Percentiles rank a stretch among this genome's conserved stretches.
Conservation (phyloP, 2,888 invertebrate genomes). For the Drosophila tripunctata region DNA sequence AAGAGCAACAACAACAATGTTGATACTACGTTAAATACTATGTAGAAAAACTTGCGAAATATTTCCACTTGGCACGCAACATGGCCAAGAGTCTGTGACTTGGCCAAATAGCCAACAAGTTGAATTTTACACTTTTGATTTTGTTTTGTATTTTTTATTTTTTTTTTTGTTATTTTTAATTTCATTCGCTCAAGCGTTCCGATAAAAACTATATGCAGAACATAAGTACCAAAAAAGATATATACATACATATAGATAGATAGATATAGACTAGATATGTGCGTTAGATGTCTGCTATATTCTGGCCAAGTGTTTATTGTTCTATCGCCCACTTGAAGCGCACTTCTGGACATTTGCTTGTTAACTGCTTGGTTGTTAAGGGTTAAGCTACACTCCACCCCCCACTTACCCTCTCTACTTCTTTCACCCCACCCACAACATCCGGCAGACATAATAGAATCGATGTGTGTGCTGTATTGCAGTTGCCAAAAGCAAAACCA, state of each 20-base stretch:
- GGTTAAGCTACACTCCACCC: constrained; percentile 11
- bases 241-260: background rate
- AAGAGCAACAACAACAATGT: constrained; percentile 27
- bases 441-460: constrained; percentile 32
- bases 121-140: constrained; percentile 71
- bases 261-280: background rate
- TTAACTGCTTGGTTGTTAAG: constrained; percentile 37
- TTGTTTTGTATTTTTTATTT: constrained; percentile 28
- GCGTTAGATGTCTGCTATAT: constrained; percentile 12
- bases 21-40: constrained; percentile 21
- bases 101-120: constrained; percentile 46
- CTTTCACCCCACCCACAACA: constrained; percentile 39
- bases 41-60: constrained; percentile 76
- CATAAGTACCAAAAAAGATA: background rate
- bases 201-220: constrained; percentile 59
- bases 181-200: constrained; percentile 56
- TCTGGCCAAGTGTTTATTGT: constrained; percentile 61
- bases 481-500: constrained; percentile 57
- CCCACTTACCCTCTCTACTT: background rate
- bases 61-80: constrained; percentile 79
- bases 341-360: constrained; percentile 34
- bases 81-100: constrained; percentile 48
- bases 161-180: constrained; percentile 68
- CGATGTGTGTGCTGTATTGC: constrained; percentile 29
- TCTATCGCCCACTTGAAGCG: constrained; percentile 51